Conservation (phyloP, 2,888 invertebrate species). For the Esperia sulphurella region DNA sequence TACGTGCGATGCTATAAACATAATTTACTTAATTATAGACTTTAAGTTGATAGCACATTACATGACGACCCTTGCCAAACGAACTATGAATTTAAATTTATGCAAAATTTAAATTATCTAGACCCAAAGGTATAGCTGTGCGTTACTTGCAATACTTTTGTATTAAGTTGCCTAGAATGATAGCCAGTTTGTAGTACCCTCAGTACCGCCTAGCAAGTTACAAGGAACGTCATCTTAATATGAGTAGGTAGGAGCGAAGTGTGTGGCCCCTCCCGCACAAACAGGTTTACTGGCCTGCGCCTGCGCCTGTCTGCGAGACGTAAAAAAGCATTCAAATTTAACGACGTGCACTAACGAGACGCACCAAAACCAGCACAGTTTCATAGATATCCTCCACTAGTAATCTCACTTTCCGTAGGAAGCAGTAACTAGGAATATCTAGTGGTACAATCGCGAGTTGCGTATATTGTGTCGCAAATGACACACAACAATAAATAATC, state of each 20-base stretch:
- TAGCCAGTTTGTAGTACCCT: too few relatives aligned
- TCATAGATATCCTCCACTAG: slow-evolving; percentile 45
- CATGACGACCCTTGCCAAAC: too few relatives aligned
- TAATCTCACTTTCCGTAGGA: slow-evolving; percentile 59
- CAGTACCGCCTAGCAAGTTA: not conserved
- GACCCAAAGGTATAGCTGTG: too few relatives aligned
- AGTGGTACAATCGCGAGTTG: slow-evolving; percentile 42
- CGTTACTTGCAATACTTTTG: too few relatives aligned
- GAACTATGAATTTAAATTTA: too few relatives aligned
- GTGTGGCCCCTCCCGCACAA: slow-evolving; percentile 47
- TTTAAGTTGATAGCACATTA: too few relatives aligned
- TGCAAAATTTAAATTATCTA: too few relatives aligned
- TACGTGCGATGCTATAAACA: too few relatives aligned
- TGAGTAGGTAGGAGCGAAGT: slow-evolving; percentile 25
- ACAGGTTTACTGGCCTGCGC: slow-evolving; percentile 44
- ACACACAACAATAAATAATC: slow-evolving; percentile 41
- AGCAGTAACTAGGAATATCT: slow-evolving; percentile 34
- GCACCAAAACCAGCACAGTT: slow-evolving; percentile 28
- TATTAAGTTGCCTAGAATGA: too few relatives aligned
- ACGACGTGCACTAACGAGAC: slow-evolving; percentile 48
- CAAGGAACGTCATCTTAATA: not conserved
- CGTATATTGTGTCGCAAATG: slow-evolving; percentile 44
- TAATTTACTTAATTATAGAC: too few relatives aligned
- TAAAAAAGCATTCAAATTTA: slow-evolving; percentile 65
- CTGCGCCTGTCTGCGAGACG: slow-evolving; percentile 27